These are phyloP conservation scores for Zaprionus taronus DNA, from an alignment of 1,140 invertebrate genomes.

Conservation along the genomic window DNA sequence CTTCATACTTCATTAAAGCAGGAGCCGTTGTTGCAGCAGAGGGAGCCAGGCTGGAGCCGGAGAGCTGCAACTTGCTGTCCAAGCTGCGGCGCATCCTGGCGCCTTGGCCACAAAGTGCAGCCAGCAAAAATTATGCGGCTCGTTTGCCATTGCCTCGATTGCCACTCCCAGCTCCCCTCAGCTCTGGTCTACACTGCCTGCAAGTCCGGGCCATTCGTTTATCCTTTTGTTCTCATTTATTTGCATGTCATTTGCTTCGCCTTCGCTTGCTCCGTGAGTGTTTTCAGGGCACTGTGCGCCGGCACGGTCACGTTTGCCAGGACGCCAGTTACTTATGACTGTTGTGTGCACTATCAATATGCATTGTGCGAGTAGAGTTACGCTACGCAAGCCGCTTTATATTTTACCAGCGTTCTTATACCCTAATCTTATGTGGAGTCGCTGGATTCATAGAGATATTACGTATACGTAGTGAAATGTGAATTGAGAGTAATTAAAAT, in stretches of 20 bases:
- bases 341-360: conserved; percentile 82
- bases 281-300: neutral
- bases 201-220: conserved; percentile 67
- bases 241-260: conserved; percentile 77
- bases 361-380: conserved; percentile 56
- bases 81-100: conserved; percentile 52
- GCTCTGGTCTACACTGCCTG: neutral
- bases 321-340: conserved; percentile 77
- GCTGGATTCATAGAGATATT: neutral
- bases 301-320: conserved; percentile 72
- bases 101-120: conserved; percentile 76
- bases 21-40: conserved; percentile 25
- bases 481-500: neutral
- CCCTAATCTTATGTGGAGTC: neutral
- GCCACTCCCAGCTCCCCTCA: conserved; percentile 5
- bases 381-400: conserved; percentile 54
- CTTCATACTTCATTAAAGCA: conserved; percentile 81
- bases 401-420: conserved; percentile 57
- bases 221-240: conserved; percentile 81
- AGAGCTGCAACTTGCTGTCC: conserved; percentile 18
- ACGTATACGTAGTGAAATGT: neutral
- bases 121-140: conserved; percentile 80
- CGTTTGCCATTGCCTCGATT: conserved; percentile 64
- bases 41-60: neutral
- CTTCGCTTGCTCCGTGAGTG: conserved; percentile 5